Percentiles rank a stretch among this genome's conserved stretches.
Conservation (phyloP, 2,888 invertebrate species). For the Eupeodes luniger region DNA sequence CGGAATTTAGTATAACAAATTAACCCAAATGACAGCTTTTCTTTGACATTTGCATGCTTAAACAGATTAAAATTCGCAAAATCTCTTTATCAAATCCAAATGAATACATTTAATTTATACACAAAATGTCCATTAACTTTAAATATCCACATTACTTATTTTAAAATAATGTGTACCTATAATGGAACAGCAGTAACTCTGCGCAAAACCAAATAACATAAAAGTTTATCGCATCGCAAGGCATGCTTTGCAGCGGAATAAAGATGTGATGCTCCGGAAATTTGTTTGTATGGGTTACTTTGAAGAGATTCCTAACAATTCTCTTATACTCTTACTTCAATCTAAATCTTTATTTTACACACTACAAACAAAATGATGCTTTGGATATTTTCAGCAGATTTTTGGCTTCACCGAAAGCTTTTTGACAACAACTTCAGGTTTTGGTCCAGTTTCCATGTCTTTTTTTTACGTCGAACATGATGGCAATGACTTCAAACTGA, state of each 20-base stretch:
- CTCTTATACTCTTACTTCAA: constrained; percentile 29
- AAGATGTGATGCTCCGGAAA: too few relatives aligned
- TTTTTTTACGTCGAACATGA: constrained; percentile 18
- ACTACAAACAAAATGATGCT: background rate
- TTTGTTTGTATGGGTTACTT: background rate
- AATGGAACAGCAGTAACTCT: background rate
- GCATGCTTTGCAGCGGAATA: background rate
- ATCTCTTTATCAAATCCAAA: too few relatives aligned
- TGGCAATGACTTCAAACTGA: constrained; percentile 55
- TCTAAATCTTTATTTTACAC: background rate
- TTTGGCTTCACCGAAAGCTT: constrained; percentile 5
- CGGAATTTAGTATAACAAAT: too few relatives aligned
- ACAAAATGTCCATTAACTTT: too few relatives aligned
- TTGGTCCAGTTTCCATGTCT: constrained; percentile 3
- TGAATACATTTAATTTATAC: too few relatives aligned
- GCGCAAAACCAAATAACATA: too few relatives aligned
- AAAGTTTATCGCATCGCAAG: background rate
- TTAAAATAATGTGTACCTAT: too few relatives aligned
- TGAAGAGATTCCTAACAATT: constrained; percentile 14
- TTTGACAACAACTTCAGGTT: background rate
- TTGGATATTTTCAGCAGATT: background rate
- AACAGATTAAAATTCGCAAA: too few relatives aligned
- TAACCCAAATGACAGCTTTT: too few relatives aligned
- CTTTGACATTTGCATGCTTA: too few relatives aligned
- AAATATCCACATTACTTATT: too few relatives aligned